A percentile compares a stretch with the other conserved stretches of the same genome.
phyloP scores from a whole-genome alignment of 2,797 vertebrate species.

The Uromys caudimaculatus region DNA sequence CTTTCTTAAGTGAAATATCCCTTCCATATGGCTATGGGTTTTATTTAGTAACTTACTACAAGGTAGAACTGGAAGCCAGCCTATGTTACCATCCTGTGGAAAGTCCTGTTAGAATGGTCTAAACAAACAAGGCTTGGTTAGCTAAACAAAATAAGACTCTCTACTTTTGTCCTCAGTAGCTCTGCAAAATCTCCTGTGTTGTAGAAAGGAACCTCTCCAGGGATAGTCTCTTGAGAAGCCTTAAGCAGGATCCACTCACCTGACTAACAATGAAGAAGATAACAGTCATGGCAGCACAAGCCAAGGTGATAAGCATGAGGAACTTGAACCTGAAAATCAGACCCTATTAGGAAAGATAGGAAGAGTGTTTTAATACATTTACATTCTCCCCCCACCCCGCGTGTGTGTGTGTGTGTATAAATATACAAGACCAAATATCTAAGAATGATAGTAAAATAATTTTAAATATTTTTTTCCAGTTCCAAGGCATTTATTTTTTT shows the following conservation, averaged over 20 bases:
- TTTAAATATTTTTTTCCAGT: neutral
- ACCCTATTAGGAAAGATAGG: slow-evolving; percentile 89
- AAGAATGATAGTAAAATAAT: neutral
- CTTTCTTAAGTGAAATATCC: slow-evolving; percentile 1
- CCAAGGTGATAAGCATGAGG: slow-evolving; percentile 96
- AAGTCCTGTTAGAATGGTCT: neutral
- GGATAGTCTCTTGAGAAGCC: neutral
- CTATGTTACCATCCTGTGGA: neutral
- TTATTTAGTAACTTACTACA: neutral
- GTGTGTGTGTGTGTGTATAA: neutral
- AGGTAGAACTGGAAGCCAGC: neutral
- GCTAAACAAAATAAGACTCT: neutral
- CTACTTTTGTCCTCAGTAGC: neutral
- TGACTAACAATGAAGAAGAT: slow-evolving; percentile 99
- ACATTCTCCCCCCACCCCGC: neutral
- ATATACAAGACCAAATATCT: slow-evolving; percentile 23
- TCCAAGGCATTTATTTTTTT: too few species aligned
- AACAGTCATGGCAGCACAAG: slow-evolving; percentile 97
- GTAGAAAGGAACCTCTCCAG: neutral
- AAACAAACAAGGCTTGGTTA: neutral
- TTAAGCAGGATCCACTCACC: slow-evolving; percentile 86
- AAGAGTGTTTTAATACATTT: neutral
- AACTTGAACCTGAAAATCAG: slow-evolving; percentile 99
- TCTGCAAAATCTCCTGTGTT: neutral
- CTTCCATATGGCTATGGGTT: slow-evolving; percentile 34